Evolutionary conservation across 2,797 vertebrate species (phyloP), one percentile per base, ranked within the genome.

Genomic region (Lutjanus argentimaculatus): DNA sequence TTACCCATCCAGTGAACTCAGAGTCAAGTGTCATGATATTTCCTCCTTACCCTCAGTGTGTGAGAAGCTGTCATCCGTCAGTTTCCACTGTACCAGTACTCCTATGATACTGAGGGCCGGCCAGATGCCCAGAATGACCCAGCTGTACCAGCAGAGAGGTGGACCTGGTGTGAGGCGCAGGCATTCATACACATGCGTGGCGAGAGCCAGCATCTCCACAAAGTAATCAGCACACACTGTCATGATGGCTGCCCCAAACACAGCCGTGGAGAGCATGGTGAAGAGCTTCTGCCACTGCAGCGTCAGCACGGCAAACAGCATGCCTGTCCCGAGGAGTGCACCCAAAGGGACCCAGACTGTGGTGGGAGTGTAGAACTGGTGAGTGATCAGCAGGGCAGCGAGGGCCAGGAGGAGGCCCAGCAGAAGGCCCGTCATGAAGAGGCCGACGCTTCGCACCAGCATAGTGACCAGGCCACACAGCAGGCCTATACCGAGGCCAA

Each of bases 381-480:
- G 94, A 0, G 94, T 91, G 36, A 94, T 93, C 79, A 97, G 89
- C 80, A 97, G 91, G 66, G 91, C 90, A 0, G 97, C 96, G 0
- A 95, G 83, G 7, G 96, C 97, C 72, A 97, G 79, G 17, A 97
- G 95, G 66, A 98, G 94, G 73, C 97, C 97, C 72, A 97, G 95
- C 82, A 97, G 93, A 72, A 98, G 96, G 67, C 97, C 97, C 0
- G 95, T 97, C 95, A 97, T 96, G 92, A 98, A 97, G 88, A 98
- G 96, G 68, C 97, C 97, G 0, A 98, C 97, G 5, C 96, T 97
- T 72, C 96, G 95, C 79, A 98, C 97, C 84, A 98, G 93, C 96
- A 97, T 96, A 6, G 97, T 98, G 72, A 98, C 97, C 86, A 98
- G 93, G 22, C 97, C 97, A 1, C 97, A 98, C 63, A 97, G 96